Conservation (phyloP, 2,888 invertebrate species). For the Polyommatus iphigenia region DNA sequence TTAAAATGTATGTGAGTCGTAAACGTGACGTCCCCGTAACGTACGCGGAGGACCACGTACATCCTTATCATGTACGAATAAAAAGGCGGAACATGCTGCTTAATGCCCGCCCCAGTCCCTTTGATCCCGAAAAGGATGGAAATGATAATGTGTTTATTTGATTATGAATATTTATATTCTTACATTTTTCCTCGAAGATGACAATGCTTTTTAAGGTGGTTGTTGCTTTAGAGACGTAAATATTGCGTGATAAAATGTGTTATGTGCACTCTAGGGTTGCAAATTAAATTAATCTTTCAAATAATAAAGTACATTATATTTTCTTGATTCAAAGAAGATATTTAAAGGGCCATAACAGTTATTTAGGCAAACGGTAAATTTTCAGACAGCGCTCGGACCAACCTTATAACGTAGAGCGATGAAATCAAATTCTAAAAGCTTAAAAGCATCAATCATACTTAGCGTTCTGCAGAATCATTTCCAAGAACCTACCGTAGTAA, state of each 20-base stretch:
- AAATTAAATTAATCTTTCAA: neutral
- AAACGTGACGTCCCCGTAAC: constrained; percentile 44
- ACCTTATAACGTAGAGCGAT: neutral
- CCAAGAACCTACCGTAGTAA: neutral
- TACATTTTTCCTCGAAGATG: neutral
- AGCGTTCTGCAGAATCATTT: constrained; percentile 2
- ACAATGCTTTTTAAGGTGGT: neutral
- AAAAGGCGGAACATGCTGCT: constrained; percentile 58
- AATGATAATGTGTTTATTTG: constrained; percentile 29
- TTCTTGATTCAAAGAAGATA: neutral
- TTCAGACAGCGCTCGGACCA: neutral
- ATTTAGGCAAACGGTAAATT: neutral
- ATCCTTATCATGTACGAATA: constrained; percentile 60
- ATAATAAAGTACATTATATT: neutral
- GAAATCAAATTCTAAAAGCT: constrained; percentile 16
- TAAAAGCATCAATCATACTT: constrained; percentile 18
- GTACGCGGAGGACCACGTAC: constrained; percentile 48
- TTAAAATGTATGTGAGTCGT: constrained; percentile 37
- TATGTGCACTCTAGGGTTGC: neutral
- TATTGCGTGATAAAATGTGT: too few relatives aligned
- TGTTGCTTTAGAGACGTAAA: neutral
- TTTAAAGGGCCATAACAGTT: neutral
- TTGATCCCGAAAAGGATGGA: constrained; percentile 32
- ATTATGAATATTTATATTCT: constrained; percentile 20
- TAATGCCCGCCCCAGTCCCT: constrained; percentile 61